phyloP scores from a whole-genome alignment of 2,888 invertebrate genomes.

The Micropterix aruncella region DNA sequence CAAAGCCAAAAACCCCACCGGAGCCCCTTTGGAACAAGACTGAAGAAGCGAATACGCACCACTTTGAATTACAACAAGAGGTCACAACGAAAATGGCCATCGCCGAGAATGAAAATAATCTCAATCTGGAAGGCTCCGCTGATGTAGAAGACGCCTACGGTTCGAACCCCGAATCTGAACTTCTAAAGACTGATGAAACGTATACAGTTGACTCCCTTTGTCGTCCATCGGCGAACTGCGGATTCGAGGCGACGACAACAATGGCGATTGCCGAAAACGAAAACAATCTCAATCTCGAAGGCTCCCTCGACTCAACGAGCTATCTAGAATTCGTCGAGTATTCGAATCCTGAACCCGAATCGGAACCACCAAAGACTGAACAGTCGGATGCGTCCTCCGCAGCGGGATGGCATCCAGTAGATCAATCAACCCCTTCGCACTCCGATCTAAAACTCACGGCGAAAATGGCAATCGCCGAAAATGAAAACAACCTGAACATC shows the following conservation, averaged over 20 bases:
- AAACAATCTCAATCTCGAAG: not conserved
- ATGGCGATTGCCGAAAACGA: too few relatives aligned
- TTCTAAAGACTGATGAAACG: too few relatives aligned
- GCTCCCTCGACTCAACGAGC: not conserved
- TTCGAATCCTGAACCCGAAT: conserved; percentile 20
- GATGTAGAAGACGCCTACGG: too few relatives aligned
- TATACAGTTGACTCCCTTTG: too few relatives aligned
- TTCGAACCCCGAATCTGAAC: too few relatives aligned
- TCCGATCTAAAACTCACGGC: conserved; percentile 33
- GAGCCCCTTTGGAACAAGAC: too few relatives aligned
- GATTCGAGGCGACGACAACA: too few relatives aligned
- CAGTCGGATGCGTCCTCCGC: conserved; percentile 16
- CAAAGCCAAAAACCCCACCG: not conserved
- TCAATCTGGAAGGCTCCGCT: conserved; percentile 37
- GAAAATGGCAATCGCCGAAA: conserved; percentile 36
- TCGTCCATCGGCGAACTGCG: too few relatives aligned
- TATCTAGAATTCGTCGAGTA: conserved; percentile 17
- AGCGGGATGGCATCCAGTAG: conserved; percentile 11
- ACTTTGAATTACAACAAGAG: too few relatives aligned
- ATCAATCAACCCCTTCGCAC: conserved; percentile 16
- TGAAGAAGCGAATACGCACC: too few relatives aligned
- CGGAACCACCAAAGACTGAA: conserved; percentile 12
- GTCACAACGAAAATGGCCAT: conserved; percentile 34
- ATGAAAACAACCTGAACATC: conserved; percentile 37
- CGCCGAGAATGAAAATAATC: conserved; percentile 37